These are phyloP conservation scores for Girardinus metallicus DNA, from an alignment of 2,797 vertebrate genomes.

Conservation along the genomic window DNA sequence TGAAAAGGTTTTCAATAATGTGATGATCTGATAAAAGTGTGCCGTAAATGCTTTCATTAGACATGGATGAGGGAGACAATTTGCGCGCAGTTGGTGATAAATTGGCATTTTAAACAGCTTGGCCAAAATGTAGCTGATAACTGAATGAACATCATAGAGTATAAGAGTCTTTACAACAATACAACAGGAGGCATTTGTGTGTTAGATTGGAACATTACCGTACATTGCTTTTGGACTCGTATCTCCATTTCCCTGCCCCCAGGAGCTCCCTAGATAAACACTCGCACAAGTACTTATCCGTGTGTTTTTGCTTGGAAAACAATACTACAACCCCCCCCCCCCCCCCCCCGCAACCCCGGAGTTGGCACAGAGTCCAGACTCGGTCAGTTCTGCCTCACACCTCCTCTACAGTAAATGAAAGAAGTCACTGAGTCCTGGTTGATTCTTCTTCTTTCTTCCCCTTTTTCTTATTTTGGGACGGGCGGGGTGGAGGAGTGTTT, in stretches of 20 bases:
- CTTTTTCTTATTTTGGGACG: background rate
- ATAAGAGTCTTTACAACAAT: background rate
- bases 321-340: slow-evolving; percentile 70
- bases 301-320: slow-evolving; percentile 67
- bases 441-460: slow-evolving; percentile 69
- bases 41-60: slow-evolving; percentile 40
- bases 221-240: slow-evolving; percentile 40
- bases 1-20: slow-evolving; percentile 57
- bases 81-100: slow-evolving; percentile 53
- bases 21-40: slow-evolving; percentile 44
- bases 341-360: slow-evolving; percentile 57
- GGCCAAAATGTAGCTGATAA: slow-evolving; percentile 7
- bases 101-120: slow-evolving; percentile 27
- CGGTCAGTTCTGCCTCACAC: slow-evolving; percentile 73
- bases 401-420: slow-evolving; percentile 68
- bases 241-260: slow-evolving; percentile 41
- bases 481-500: slow-evolving; percentile 88
- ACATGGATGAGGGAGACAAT: slow-evolving; percentile 48
- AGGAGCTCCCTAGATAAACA: slow-evolving; percentile 72
- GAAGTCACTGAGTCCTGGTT: slow-evolving; percentile 60
- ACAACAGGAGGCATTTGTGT: slow-evolving; percentile 11
- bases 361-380: slow-evolving; percentile 67
- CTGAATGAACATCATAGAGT: background rate
- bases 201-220: slow-evolving; percentile 27
- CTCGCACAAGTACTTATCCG: slow-evolving; percentile 64